These are phyloP conservation scores for Astur gentilis DNA, from an alignment of 2,113 vertebrate genomes.

Conservation along the genomic window DNA sequence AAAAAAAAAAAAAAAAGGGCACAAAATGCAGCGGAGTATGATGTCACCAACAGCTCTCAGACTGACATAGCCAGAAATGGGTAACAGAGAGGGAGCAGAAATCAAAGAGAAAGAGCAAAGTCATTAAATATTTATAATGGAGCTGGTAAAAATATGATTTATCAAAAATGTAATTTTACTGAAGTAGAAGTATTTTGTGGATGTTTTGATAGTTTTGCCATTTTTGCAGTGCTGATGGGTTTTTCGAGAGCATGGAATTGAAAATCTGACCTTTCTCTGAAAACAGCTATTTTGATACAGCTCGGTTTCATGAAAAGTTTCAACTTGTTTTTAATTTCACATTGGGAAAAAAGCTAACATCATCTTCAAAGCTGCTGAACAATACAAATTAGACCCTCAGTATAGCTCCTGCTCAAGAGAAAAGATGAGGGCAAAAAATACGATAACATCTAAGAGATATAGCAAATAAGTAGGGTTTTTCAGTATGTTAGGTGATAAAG, in stretches of 20 bases:
- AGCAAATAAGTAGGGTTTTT: background rate
- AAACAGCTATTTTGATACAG: background rate
- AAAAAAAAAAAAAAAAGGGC: background rate
- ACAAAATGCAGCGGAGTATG: background rate
- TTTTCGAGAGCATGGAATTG: background rate
- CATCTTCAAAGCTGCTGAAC: background rate
- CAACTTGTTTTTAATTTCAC: background rate
- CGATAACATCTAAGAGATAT: background rate
- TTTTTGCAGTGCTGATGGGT: background rate
- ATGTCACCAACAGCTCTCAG: background rate
- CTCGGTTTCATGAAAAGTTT: background rate
- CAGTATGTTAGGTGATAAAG: background rate
- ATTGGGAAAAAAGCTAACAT: background rate
- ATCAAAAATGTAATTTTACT: background rate
- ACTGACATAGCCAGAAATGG: background rate
- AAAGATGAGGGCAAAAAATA: background rate
- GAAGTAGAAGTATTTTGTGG: background rate
- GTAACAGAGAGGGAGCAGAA: background rate
- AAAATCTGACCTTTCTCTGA: slow-evolving; percentile 1
- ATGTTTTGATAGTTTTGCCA: background rate
- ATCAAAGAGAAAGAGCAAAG: background rate
- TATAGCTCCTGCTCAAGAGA: background rate
- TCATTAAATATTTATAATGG: background rate
- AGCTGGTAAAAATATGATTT: background rate
- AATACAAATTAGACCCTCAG: background rate